Evolutionary conservation across 1,140 invertebrate species (phyloP).

Genomic region (Calliopsis andreniformis): DNA sequence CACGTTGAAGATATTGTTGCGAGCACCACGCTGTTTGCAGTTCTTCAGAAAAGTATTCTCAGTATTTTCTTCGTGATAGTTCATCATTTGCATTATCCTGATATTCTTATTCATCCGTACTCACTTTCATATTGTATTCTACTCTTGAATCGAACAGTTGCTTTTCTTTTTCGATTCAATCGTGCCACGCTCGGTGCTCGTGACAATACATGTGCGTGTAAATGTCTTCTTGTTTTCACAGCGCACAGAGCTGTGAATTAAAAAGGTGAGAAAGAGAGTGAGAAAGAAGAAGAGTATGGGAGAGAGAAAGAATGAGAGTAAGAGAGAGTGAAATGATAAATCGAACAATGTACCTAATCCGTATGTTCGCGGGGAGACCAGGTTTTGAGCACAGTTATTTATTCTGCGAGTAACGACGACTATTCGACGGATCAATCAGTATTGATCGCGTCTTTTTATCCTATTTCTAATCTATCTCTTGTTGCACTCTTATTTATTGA

Average conservation of each 20-base stretch:
- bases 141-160: too few relatives aligned
- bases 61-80: too few relatives aligned
- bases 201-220: too few relatives aligned
- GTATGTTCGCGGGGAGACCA: slow-evolving; percentile 43
- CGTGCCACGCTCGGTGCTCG: too few relatives aligned
- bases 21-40: too few relatives aligned
- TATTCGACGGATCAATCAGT: slow-evolving; percentile 49
- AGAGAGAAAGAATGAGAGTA: neutral
- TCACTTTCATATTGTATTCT: too few relatives aligned
- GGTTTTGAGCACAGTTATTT: slow-evolving; percentile 68
- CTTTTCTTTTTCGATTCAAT: too few relatives aligned
- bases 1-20: slow-evolving; percentile 38
- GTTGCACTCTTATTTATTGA: slow-evolving; percentile 81
- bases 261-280: neutral
- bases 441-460: slow-evolving; percentile 62
- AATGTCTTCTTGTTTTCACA: slow-evolving; percentile 61
- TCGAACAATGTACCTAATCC: slow-evolving; percentile 65
- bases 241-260: slow-evolving; percentile 40
- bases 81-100: too few relatives aligned
- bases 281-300: neutral
- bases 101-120: too few relatives aligned
- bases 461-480: slow-evolving; percentile 75
- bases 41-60: too few relatives aligned
- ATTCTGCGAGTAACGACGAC: slow-evolving; percentile 64
- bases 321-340: slow-evolving; percentile 32